phyloP scores from a whole-genome alignment of 1,140 invertebrate genomes.

The Gonatopus flavifemur region DNA sequence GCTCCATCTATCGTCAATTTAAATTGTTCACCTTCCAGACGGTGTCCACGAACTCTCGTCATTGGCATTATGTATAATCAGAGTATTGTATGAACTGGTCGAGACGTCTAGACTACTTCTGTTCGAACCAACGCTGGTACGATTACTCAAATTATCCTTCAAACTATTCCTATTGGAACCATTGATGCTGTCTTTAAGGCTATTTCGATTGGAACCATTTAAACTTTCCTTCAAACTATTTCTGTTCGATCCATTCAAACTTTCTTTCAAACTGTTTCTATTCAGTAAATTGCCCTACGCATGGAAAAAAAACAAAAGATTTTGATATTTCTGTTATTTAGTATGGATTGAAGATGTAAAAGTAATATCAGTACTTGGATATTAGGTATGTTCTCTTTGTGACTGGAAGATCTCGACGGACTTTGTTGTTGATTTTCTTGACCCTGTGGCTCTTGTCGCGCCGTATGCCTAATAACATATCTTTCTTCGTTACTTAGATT shows the following conservation, averaged over 20 bases:
- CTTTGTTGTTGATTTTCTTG: slow-evolving; percentile 75
- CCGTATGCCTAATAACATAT: slow-evolving; percentile 78
- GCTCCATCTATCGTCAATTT: too few relatives aligned
- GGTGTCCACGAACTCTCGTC: slow-evolving; percentile 69
- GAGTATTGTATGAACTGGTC: slow-evolving; percentile 76
- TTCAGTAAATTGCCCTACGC: slow-evolving; percentile 52
- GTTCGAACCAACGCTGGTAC: slow-evolving; percentile 63
- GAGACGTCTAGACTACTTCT: slow-evolving; percentile 73
- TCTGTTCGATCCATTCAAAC: slow-evolving; percentile 65
- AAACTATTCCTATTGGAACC: slow-evolving; percentile 62
- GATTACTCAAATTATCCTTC: slow-evolving; percentile 55
- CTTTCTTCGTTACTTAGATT: slow-evolving; percentile 85
- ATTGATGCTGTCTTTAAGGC: slow-evolving; percentile 70
- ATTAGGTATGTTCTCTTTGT: slow-evolving; percentile 58
- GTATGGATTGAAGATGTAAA: not conserved
- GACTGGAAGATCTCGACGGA: slow-evolving; percentile 55
- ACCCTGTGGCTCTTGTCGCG: slow-evolving; percentile 88
- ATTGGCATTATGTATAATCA: slow-evolving; percentile 75
- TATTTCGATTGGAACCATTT: slow-evolving; percentile 67
- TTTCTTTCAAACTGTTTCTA: slow-evolving; percentile 54
- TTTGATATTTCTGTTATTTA: not conserved
- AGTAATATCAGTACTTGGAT: slow-evolving; percentile 44
- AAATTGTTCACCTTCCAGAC: slow-evolving; percentile 54
- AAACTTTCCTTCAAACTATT: slow-evolving; percentile 66
- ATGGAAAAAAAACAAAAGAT: slow-evolving; percentile 1